Evolutionary conservation across 2,888 invertebrate genomes (phyloP), one percentile per base, ranked within the genome.

Genomic region (Psylliodes chrysocephalus): DNA sequence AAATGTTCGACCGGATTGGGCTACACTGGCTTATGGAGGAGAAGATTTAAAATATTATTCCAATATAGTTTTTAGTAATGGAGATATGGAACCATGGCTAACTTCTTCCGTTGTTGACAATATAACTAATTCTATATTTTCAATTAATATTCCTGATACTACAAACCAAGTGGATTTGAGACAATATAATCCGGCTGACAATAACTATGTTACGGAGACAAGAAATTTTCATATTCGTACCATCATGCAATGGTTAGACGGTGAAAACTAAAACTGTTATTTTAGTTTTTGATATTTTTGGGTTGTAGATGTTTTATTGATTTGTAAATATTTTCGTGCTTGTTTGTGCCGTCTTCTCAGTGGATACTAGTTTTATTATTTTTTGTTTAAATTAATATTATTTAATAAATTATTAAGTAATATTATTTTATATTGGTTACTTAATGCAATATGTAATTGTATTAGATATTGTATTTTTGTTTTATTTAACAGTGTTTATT

Each of bases 151-250:
- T 65, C 88, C 92, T 0, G 91, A 93, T 78, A 91, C 90, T 0
- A 95, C 95, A 0, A 95, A 95, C 83, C 95, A 95, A 78, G 83
- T 94, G 55, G 95, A 95, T 82, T 85, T 95, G 68, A 86, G 94
- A 80, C 85, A 86, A 0, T 82, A 85, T 22, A 86, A 90, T 79
- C 81, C 84, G 0, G 80, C 82, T 1, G 93, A 94, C 81, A 91
- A 92, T 0, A 76, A 80, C 15, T 86, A 89, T 1, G 91, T 93
- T 1, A 80, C 81, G 33, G 77, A 83, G 66, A 89, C 91, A 0
- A 84, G 93, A 42, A 81, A 86, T 47, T 84, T 87, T 54, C 91
- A 92, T 77, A 85, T 85, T 55, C 77, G 83, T 12, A 84, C 86
- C 69, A 91, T 93, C 64, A 81, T 78, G 53, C 83, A 82, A 51